Conservation (phyloP, 2,113 vertebrate species). For the Dicentrarchus labrax region DNA sequence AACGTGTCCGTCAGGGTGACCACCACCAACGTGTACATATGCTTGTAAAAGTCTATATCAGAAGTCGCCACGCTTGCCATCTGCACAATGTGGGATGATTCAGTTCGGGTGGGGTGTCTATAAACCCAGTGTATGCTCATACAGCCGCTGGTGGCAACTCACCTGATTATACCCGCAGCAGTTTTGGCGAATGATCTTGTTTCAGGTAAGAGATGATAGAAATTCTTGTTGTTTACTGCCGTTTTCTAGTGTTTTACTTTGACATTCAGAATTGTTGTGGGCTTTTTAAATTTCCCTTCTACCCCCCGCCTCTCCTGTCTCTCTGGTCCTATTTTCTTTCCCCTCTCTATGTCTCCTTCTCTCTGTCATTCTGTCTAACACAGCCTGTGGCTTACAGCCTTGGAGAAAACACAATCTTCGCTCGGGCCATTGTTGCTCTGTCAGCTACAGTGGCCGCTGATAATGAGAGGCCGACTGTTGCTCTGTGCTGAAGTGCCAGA, state of each 20-base stretch:
- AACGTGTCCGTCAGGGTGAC: not conserved
- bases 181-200: not conserved
- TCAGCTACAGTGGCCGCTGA: constrained; percentile 26
- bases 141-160: not conserved
- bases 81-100: not conserved
- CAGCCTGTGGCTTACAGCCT: not conserved
- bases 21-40: not conserved
- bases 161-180: not conserved
- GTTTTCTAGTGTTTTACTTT: too few species aligned
- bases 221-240: not conserved
- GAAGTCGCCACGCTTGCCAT: not conserved
- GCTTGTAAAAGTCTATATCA: not conserved
- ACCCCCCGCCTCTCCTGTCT: not conserved
- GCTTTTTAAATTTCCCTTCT: too few species aligned
- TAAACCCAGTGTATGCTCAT: not conserved
- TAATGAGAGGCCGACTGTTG: constrained; percentile 26
- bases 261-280: too few species aligned
- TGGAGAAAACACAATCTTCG: constrained; percentile 17
- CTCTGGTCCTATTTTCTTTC: not conserved
- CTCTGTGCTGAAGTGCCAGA: constrained; percentile 3
- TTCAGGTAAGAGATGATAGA: not conserved
- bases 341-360: constrained; percentile 8
- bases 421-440: constrained; percentile 42
- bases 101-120: not conserved
- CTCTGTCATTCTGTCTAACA: not conserved